phyloP scores from a whole-genome alignment of 1,140 invertebrate species.

The Dinothrombium tinctorium region DNA sequence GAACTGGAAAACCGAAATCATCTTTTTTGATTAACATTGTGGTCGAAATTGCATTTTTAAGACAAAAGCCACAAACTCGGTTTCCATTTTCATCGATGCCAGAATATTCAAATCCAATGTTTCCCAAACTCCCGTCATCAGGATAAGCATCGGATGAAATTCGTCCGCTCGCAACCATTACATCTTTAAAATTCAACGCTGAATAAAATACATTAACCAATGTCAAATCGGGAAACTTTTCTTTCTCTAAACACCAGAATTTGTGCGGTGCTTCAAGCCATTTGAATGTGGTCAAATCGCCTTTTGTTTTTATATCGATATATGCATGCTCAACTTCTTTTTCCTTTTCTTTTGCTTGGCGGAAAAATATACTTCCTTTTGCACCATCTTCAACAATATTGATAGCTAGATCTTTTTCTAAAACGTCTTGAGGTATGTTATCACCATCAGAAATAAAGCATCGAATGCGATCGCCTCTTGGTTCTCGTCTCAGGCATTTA shows the following conservation, averaged over 20 bases:
- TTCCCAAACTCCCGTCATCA: conserved; percentile 20
- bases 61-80: too few species aligned
- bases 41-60: too few species aligned
- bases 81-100: too few species aligned
- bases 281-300: conserved; percentile 66
- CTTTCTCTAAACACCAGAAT: conserved; percentile 15
- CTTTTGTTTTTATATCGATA: conserved; percentile 56
- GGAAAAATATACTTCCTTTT: conserved; percentile 26
- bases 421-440: conserved; percentile 11
- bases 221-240: conserved; percentile 22
- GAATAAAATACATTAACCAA: conserved; percentile 62
- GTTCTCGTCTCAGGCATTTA: conserved; percentile 62
- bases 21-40: too few species aligned
- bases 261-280: conserved; percentile 72
- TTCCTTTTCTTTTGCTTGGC: conserved; percentile 33
- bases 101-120: too few species aligned
- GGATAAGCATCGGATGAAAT: conserved; percentile 80
- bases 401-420: conserved; percentile 50
- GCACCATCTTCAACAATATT: conserved; percentile 52
- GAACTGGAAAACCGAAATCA: too few species aligned
- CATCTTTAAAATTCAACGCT: conserved; percentile 71
- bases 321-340: conserved; percentile 40
- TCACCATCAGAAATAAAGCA: conserved; percentile 14
- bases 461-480: conserved; percentile 45
- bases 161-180: conserved; percentile 61